Base-by-base conservation (phyloP, 2,797 vertebrate genomes). In the Spinus pinus region DNA sequence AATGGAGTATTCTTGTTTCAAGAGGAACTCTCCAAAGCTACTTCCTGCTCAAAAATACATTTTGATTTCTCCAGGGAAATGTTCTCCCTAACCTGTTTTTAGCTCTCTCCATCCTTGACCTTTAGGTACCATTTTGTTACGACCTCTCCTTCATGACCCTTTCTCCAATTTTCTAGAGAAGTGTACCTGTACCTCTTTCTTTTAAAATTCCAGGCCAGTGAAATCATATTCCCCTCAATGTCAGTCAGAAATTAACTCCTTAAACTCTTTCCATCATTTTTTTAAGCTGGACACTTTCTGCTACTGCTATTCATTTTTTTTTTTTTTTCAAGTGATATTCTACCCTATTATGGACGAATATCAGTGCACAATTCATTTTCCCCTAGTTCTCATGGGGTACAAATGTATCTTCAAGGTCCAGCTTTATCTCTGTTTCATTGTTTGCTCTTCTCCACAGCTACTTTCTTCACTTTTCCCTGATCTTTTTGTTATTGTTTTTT, bases 21-120 rank as follows among this genome's bases (percentile, higher is more conserved):
- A 86, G 64, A 94, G 84, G 93, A 95, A 95, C 88, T 91, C 86
- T 94, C 85, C 75, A 93, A 80, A 95, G 86, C 44, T 91, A 93
- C 86, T 95, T 96, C 95, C 95, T 94, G 86, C 50, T 94, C 61
- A 84, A 91, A 96, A 95, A 93, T 91, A 82, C 27, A 35, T 93
- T 93, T 94, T 88, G 71, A 91, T 92, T 93, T 94, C 82, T 94
- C 85, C 54, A 81, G 90, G 86, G 81, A 95, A 96, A 94, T 37
- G 50, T 74, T 74, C 57, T 92, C 79, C 61, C 42, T 90, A 87
- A 81, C 35, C 51, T 90, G 56, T 93, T 95, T 95, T 95, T 94
- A 90, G 31, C 33, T 94, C n/a, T 82, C 71, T 90, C 74, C 33
- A 95, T 93, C 92, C 93, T 93, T 97, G 94, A 96, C 83, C 92